Evolutionary conservation across 2,113 vertebrate genomes (phyloP).

Genomic region (Esox niger): DNA sequence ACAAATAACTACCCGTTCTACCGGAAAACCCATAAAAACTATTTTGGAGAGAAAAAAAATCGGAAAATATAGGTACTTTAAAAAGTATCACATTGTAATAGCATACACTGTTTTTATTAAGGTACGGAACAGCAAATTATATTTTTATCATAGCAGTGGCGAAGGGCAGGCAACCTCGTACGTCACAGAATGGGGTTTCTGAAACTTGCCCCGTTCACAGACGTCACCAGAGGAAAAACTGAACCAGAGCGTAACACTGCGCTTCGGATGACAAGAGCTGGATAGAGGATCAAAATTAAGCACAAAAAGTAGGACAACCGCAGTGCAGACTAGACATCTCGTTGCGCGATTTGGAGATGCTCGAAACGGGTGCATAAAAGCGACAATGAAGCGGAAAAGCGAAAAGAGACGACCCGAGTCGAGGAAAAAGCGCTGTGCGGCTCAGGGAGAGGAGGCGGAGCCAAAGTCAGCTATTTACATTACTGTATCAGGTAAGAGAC

Average conservation of each 20-base stretch:
- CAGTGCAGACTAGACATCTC: constrained; percentile 16
- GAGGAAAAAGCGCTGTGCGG: constrained; percentile 71
- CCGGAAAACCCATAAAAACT: no score
- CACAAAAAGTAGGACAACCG: constrained; percentile 20
- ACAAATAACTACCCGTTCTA: no score
- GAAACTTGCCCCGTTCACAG: constrained; percentile 62
- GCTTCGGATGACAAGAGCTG: constrained; percentile 32
- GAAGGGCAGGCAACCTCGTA: constrained; percentile 45
- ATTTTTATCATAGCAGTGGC: constrained; percentile 3
- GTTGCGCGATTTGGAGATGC: constrained; percentile 37
- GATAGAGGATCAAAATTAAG: constrained; percentile 39
- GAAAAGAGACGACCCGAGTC: constrained; percentile 72
- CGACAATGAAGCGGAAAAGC: constrained; percentile 78
- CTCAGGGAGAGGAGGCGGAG: constrained; percentile 66
- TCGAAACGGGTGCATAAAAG: constrained; percentile 34
- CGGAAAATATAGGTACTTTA: no score
- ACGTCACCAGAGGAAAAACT: constrained; percentile 57
- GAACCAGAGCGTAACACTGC: constrained; percentile 35
- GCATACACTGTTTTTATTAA: no score
- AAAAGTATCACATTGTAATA: no score
- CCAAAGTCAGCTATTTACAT: constrained; percentile 69
- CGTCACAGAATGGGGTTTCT: constrained; percentile 68
- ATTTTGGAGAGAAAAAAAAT: no score
- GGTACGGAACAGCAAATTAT: no score
- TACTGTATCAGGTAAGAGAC: constrained; percentile 72